phyloP scores from a whole-genome alignment of 2,888 invertebrate species.

The Philonicus albiceps region DNA sequence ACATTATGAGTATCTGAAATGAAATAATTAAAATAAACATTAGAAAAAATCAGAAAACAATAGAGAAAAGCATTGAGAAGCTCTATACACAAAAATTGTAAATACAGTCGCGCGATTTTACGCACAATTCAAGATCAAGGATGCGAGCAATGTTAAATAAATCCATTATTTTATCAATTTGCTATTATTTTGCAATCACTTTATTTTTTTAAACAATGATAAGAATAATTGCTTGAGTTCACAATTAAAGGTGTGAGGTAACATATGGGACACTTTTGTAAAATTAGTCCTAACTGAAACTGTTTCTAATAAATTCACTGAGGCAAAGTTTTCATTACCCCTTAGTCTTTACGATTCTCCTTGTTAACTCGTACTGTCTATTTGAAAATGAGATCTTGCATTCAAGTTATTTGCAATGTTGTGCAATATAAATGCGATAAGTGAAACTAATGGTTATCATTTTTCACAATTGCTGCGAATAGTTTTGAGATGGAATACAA shows the following conservation, averaged over 20 bases:
- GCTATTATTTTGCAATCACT: neutral
- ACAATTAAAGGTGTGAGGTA: slow-evolving; percentile 36
- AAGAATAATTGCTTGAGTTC: neutral
- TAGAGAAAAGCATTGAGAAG: neutral
- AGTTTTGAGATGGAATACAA: neutral
- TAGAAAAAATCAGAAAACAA: neutral
- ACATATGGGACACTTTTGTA: too few relatives aligned
- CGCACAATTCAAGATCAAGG: neutral
- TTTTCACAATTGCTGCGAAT: neutral
- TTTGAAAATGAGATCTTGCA: neutral
- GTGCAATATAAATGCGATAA: neutral
- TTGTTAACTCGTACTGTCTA: neutral
- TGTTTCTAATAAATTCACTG: neutral
- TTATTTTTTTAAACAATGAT: neutral
- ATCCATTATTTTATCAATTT: neutral
- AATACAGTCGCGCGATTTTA: neutral
- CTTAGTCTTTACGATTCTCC: neutral
- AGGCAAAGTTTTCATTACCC: neutral
- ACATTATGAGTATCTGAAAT: neutral
- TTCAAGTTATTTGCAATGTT: neutral
- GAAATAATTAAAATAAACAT: too few relatives aligned
- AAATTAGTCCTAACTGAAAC: neutral
- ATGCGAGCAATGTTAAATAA: neutral
- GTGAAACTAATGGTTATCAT: too few relatives aligned
- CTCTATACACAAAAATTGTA: neutral